Conservation (phyloP, 2,888 invertebrate species). For the Spialia ferax region DNA sequence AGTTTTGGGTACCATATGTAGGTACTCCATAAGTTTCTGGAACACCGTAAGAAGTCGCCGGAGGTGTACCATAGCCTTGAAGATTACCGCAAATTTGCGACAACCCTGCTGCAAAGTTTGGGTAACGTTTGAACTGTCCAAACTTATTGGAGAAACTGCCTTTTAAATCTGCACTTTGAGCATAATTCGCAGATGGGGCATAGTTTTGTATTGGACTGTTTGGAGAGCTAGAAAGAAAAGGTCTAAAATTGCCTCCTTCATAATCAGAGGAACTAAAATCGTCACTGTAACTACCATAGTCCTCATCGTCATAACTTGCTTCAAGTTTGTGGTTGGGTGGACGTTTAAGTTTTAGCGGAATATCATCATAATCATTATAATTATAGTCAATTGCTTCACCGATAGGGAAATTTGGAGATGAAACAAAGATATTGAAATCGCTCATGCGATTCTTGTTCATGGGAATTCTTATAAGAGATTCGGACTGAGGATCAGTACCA, state of each 20-base stretch:
- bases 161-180: constrained; percentile 50
- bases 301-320: constrained; percentile 54
- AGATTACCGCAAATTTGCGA: constrained; percentile 43
- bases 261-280: constrained; percentile 50
- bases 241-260: constrained; percentile 53
- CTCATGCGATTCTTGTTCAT: constrained; percentile 47
- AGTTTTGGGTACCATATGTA: constrained; percentile 40
- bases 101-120: constrained; percentile 40
- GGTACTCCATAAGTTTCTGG: constrained; percentile 42
- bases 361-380: constrained; percentile 52
- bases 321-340: constrained; percentile 52
- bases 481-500: constrained; percentile 53
- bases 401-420: constrained; percentile 57
- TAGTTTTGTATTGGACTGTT: constrained; percentile 46
- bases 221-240: not conserved
- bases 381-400: constrained; percentile 57
- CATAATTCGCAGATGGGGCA: constrained; percentile 51
- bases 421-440: constrained; percentile 55
- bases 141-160: constrained; percentile 54
- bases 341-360: constrained; percentile 43
- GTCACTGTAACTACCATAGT: constrained; percentile 56
- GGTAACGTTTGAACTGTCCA: constrained; percentile 50
- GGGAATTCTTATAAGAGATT: constrained; percentile 56
- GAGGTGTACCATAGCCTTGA: constrained; percentile 41
- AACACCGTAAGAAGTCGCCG: constrained; percentile 53